phyloP scores from a whole-genome alignment of 64 coral and sea anemone genomes.

The Cladopsammia gracilis region DNA sequence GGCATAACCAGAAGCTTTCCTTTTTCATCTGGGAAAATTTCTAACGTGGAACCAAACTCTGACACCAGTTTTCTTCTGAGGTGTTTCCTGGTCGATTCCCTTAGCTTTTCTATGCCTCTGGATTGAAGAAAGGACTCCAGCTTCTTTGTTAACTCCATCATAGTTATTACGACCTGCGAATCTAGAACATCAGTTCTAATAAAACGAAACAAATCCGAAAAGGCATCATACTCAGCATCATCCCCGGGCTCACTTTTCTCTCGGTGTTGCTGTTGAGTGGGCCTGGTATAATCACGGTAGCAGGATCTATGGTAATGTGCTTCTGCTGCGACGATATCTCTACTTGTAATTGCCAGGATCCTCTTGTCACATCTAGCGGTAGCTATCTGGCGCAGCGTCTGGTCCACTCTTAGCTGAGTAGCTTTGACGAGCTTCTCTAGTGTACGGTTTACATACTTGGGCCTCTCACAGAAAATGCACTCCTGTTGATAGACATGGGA shows the following conservation, averaged over 20 bases:
- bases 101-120: too few species aligned
- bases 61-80: too few species aligned
- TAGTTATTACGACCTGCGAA: constrained; percentile 32
- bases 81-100: too few species aligned
- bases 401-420: background rate
- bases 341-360: background rate
- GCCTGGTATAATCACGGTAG: background rate
- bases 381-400: background rate
- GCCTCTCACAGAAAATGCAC: background rate
- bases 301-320: background rate
- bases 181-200: constrained; percentile 43
- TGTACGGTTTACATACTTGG: constrained; percentile 7
- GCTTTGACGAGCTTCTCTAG: constrained; percentile 6
- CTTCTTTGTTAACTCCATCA: constrained; percentile 42
- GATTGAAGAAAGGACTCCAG: too few species aligned
- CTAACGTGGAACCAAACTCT: too few species aligned
- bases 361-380: background rate
- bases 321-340: background rate
- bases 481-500: too few species aligned
- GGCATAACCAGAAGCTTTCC: too few species aligned
- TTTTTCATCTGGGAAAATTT: too few species aligned
- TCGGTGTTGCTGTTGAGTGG: background rate
- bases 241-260: too few species aligned
- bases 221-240: constrained; percentile 15
- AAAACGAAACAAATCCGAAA: constrained; percentile 36